Evolutionary conservation across 2,113 vertebrate genomes (phyloP), one percentile per base, ranked within the genome.

Genomic region (Artemisiospiza belli): DNA sequence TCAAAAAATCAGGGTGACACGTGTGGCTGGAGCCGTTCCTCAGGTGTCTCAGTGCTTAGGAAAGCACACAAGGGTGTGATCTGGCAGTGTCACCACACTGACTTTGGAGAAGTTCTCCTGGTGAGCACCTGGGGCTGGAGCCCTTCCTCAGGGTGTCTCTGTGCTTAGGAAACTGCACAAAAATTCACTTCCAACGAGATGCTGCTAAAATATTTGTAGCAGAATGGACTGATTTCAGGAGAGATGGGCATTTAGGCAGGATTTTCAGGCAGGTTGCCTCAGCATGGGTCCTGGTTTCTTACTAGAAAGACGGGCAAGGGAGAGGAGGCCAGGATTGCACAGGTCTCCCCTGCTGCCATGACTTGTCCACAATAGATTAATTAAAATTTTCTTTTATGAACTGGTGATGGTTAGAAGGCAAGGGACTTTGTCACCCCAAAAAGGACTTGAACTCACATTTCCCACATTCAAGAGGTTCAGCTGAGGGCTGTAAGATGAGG

Each of bases 51-150:
- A 1, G 31, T 24, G 33, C 62, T 73, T 57, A 12, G 67, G 44
- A 37, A 63, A 22, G 24, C 8, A 9, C 39, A 23, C 30, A n/a
- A 46, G 49, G 47, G 47, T 47, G 47, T 23, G 47, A 47, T 47
- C 47, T 47, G 47, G 46, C 46, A 47, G 22, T 47, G 11, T 23
- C 11, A 49, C 22, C 47, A 23, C 47, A 47, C 47, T 24, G 47
- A 12, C 22, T 2, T 13, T 49, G 47, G 47, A 49, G 6, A 24
- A 11, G 47, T 11, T 63, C 63, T 62, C 70, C 57, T 41, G 31
- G n/a, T 19, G 28, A 46, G 9, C 0, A 0, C 30, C 67, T 54
- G 2, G 5, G n/a, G 43, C 52, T 55, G 15, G 10, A 39, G 37
- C 47, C 72, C 55, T 77, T 31, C 54, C 28, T 9, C 31, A 57